Evolutionary conservation across 2,888 invertebrate genomes (phyloP).

Genomic region (Perdita meconis): DNA sequence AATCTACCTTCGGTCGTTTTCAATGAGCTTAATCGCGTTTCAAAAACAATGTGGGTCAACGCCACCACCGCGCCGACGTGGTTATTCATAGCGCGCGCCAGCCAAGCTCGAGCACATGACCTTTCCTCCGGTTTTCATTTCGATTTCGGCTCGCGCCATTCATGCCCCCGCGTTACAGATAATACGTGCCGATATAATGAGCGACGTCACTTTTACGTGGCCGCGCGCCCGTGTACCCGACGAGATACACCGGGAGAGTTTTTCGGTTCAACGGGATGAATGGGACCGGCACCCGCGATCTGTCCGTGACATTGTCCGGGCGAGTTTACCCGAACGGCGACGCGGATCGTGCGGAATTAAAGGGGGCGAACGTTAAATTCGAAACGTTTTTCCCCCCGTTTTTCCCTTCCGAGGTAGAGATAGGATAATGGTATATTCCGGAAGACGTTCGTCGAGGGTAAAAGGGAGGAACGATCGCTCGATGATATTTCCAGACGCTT

Average conservation of each 20-base stretch:
- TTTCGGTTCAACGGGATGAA: conserved; percentile 36
- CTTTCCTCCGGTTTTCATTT: conserved; percentile 73
- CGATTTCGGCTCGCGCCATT: conserved; percentile 71
- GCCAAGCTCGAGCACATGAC: conserved; percentile 60
- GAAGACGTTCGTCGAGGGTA: neutral
- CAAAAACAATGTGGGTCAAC: conserved; percentile 78
- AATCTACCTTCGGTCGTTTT: conserved; percentile 78
- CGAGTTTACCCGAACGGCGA: neutral
- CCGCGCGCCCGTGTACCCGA: neutral
- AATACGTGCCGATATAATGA: conserved; percentile 63
- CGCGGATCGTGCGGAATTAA: neutral
- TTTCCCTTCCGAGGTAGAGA: neutral
- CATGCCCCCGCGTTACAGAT: conserved; percentile 62
- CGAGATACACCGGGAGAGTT: conserved; percentile 6
- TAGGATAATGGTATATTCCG: neutral
- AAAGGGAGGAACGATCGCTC: neutral
- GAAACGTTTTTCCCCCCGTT: neutral
- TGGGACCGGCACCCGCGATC: conserved; percentile 6
- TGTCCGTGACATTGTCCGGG: conserved; percentile 27
- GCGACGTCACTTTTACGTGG: conserved; percentile 56
- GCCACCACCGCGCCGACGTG: conserved; percentile 58
- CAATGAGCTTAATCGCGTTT: conserved; percentile 77
- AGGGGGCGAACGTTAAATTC: neutral
- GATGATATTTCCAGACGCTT: too few species aligned
- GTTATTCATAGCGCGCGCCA: conserved; percentile 70